These are phyloP conservation scores for Bellardia pandia DNA, from an alignment of 2,888 invertebrate genomes.

Conservation along the genomic window DNA sequence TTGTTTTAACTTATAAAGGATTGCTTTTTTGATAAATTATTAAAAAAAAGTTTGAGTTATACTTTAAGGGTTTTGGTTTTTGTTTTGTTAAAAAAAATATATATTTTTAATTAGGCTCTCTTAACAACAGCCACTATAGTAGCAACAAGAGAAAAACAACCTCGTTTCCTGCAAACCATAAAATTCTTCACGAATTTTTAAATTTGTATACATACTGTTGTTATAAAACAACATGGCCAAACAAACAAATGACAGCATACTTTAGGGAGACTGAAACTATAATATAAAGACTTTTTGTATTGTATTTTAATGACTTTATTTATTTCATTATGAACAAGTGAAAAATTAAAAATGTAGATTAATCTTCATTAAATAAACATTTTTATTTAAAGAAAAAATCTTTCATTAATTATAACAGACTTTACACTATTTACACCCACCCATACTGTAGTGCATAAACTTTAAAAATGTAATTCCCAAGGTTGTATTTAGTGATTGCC, in stretches of 20 bases:
- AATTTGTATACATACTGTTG: background rate
- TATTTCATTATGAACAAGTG: constrained; percentile 13
- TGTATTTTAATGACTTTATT: background rate
- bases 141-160: background rate
- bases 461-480: constrained; percentile 12
- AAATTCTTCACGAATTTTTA: background rate
- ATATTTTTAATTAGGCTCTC: background rate
- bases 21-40: background rate
- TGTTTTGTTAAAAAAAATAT: background rate
- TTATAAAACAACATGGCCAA: background rate
- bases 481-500: constrained; percentile 46
- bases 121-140: background rate
- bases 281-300: background rate
- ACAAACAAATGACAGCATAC: constrained; percentile 34
- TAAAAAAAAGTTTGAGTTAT: background rate
- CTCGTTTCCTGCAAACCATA: background rate
- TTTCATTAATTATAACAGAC: constrained; percentile 30
- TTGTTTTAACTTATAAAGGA: too few relatives aligned
- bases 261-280: background rate
- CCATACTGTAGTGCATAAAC: background rate
- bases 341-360: constrained; percentile 48
- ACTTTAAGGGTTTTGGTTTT: background rate
- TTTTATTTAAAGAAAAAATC: constrained; percentile 14
- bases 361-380: constrained; percentile 55
- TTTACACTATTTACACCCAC: constrained; percentile 23